Conservation (phyloP, 2,113 vertebrate genomes). For the Crotophaga sulcirostris region DNA sequence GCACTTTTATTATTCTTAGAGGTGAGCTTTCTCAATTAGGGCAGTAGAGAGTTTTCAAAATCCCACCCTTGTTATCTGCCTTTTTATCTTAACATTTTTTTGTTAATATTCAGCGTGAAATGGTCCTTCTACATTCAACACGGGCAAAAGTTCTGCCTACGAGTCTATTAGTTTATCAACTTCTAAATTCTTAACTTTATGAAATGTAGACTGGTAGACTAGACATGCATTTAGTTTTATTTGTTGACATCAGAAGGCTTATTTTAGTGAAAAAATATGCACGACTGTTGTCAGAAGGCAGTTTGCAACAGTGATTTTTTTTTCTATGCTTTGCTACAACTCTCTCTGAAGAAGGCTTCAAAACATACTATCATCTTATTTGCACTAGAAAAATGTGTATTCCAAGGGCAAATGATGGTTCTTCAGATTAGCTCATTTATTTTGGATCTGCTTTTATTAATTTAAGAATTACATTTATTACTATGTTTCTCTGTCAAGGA, state of each 20-base stretch:
- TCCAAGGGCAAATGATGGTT: neutral
- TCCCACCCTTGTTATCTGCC: neutral
- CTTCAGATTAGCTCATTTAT: neutral
- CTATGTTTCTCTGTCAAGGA: neutral
- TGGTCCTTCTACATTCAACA: neutral
- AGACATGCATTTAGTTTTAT: neutral
- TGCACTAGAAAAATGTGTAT: neutral
- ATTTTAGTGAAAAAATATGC: neutral
- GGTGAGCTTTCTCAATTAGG: neutral
- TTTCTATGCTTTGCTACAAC: neutral
- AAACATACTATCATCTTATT: neutral
- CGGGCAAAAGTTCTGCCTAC: neutral
- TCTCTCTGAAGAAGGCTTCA: neutral
- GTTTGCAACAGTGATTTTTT: neutral
- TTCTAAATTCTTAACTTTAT: neutral
- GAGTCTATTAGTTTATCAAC: neutral
- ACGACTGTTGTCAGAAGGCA: rapidly evolving
- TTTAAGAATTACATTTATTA: neutral
- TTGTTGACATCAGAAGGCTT: neutral
- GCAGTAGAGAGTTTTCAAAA: neutral
- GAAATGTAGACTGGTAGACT: neutral
- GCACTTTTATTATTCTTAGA: neutral
- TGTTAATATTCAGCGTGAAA: neutral
- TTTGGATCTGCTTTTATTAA: neutral
- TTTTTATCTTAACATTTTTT: neutral